phyloP scores from a whole-genome alignment of 2,888 invertebrate genomes.

The Patella ulyssiponensis region DNA sequence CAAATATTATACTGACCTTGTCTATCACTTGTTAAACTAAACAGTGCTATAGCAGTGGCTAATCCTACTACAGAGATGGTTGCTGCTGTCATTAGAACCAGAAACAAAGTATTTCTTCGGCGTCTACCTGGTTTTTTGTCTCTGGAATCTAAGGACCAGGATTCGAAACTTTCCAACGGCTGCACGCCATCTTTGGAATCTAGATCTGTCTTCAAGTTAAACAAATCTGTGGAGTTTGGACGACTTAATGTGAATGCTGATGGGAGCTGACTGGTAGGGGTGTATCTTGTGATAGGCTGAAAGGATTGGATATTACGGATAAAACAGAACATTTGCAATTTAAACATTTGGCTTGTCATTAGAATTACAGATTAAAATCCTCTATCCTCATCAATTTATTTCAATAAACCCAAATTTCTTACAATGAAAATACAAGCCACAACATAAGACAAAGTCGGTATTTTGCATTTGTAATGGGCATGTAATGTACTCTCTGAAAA shows the following conservation, averaged over 20 bases:
- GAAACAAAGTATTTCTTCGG: conserved; percentile 19
- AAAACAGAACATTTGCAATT: too few relatives aligned
- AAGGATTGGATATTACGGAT: not conserved
- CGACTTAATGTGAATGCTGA: not conserved
- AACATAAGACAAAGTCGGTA: too few relatives aligned
- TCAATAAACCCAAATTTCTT: too few relatives aligned
- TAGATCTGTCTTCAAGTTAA: not conserved
- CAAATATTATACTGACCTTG: too few relatives aligned
- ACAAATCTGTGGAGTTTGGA: not conserved
- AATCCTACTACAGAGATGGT: not conserved
- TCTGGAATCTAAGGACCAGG: conserved; percentile 13
- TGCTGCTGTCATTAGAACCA: conserved; percentile 13
- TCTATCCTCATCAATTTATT: too few relatives aligned
- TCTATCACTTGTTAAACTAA: not conserved
- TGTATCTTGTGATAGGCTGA: not conserved
- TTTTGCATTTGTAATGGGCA: too few relatives aligned
- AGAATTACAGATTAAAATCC: too few relatives aligned
- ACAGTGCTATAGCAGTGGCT: not conserved
- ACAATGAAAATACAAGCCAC: too few relatives aligned
- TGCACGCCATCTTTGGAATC: not conserved
- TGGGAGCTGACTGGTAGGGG: not conserved
- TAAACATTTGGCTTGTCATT: too few relatives aligned
- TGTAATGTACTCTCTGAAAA: too few relatives aligned
- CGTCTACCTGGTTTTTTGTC: conserved; percentile 2
- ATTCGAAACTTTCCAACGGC: not conserved